phyloP scores from a whole-genome alignment of 2,888 invertebrate species.

The Aelia acuminata region DNA sequence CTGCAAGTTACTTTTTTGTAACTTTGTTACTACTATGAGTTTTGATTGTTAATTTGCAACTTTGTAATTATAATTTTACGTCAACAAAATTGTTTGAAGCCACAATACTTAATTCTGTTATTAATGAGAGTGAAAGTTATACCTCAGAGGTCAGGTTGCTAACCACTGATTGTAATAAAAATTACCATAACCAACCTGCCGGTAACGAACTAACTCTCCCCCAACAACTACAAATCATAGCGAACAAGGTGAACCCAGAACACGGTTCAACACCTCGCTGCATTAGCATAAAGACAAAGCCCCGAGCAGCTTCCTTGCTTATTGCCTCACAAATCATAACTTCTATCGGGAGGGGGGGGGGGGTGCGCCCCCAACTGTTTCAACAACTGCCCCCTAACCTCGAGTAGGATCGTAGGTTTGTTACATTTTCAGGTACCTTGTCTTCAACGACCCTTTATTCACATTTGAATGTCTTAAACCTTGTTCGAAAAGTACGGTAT shows the following conservation, averaged over 20 bases:
- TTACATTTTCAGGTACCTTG: neutral
- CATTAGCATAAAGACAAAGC: slow-evolving; percentile 34
- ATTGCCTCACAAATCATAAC: slow-evolving; percentile 32
- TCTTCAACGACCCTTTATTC: too few species aligned
- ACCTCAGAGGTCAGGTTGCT: neutral
- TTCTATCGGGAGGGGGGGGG: neutral
- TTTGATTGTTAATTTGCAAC: too few species aligned
- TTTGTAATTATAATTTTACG: too few species aligned
- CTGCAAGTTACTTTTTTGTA: too few species aligned
- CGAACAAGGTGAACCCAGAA: neutral
- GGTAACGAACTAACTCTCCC: neutral
- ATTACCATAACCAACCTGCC: neutral
- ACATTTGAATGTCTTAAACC: neutral
- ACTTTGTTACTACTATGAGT: too few species aligned
- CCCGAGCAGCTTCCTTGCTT: neutral
- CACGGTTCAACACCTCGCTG: neutral
- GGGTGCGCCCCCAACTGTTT: neutral
- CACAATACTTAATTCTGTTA: too few species aligned
- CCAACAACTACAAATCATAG: neutral
- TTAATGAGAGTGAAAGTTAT: too few species aligned
- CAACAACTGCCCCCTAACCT: neutral
- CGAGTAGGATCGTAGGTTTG: neutral
- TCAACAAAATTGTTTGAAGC: too few species aligned
- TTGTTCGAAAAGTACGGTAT: neutral
- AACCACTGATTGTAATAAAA: neutral